Evolutionary conservation across 2,797 vertebrate genomes (phyloP).

Genomic region (Cossypha caffra): DNA sequence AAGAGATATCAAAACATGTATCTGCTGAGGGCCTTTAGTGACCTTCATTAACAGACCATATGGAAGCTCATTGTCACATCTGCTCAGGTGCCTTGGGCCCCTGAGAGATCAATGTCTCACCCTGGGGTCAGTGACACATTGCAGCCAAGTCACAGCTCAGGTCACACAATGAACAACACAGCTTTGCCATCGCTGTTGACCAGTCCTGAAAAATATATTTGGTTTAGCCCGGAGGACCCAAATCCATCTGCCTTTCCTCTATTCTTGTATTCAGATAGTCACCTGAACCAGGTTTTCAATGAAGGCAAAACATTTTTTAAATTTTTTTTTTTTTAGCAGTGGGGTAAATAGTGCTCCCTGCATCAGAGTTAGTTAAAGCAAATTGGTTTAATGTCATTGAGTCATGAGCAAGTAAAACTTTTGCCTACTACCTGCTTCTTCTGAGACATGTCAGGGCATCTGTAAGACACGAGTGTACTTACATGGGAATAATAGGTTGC

Average conservation of each 20-base stretch:
- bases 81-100: background rate
- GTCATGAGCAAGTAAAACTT: background rate
- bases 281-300: background rate
- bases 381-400: background rate
- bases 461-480: background rate
- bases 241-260: background rate
- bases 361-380: background rate
- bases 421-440: background rate
- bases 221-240: background rate
- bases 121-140: background rate
- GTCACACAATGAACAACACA: background rate
- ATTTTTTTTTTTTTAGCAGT: background rate
- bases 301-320: background rate
- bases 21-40: background rate
- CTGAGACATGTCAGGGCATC: constrained; percentile 25
- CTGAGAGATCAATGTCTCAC: background rate
- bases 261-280: background rate
- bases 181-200: background rate
- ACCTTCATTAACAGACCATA: background rate
- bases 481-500: background rate
- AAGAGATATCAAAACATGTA: background rate
- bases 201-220: background rate
- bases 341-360: background rate
- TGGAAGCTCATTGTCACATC: background rate
- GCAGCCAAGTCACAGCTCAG: background rate